phyloP scores from a whole-genome alignment of 1,140 invertebrate genomes.

The Drosophila suzukii region DNA sequence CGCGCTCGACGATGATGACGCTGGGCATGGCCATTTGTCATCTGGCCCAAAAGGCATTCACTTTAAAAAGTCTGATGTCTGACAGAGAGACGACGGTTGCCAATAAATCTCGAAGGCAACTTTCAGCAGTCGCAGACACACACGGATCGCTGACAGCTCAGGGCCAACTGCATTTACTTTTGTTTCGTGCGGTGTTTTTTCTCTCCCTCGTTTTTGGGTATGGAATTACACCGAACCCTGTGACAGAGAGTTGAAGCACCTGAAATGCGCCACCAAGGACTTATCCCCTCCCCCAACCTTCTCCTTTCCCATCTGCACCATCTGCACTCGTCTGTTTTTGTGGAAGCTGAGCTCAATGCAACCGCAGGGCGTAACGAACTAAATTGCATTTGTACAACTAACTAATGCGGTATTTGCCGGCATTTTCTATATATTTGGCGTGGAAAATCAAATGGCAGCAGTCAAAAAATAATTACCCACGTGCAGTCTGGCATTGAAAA shows the following conservation, averaged over 20 bases:
- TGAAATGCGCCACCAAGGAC: conserved; percentile 73
- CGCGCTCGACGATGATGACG: conserved; percentile 31
- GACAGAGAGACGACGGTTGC: conserved; percentile 63
- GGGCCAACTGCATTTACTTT: conserved; percentile 83
- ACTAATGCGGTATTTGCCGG: conserved; percentile 72
- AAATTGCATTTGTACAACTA: conserved; percentile 81
- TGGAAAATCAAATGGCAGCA: conserved; percentile 62
- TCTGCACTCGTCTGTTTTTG: neutral
- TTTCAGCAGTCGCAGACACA: conserved; percentile 65
- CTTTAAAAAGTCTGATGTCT: conserved; percentile 72
- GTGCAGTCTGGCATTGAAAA: conserved; percentile 42
- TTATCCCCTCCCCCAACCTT: conserved; percentile 32
- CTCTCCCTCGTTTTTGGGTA: conserved; percentile 59
- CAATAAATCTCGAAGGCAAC: conserved; percentile 77
- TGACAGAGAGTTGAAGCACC: conserved; percentile 69
- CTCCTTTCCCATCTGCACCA: neutral
- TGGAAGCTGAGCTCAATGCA: conserved; percentile 39
- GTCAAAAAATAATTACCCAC: conserved; percentile 72
- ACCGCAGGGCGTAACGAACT: conserved; percentile 79
- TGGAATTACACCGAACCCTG: conserved; percentile 71
- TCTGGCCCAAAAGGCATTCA: conserved; percentile 71
- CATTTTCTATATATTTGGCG: conserved; percentile 45
- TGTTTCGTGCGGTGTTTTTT: conserved; percentile 36
- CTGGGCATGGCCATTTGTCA: conserved; percentile 68
- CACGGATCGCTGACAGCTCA: conserved; percentile 71